Percentiles rank a stretch among this genome's conserved stretches.
Conservation (phyloP, 2,888 invertebrate species). For the Heliconius aoede region DNA sequence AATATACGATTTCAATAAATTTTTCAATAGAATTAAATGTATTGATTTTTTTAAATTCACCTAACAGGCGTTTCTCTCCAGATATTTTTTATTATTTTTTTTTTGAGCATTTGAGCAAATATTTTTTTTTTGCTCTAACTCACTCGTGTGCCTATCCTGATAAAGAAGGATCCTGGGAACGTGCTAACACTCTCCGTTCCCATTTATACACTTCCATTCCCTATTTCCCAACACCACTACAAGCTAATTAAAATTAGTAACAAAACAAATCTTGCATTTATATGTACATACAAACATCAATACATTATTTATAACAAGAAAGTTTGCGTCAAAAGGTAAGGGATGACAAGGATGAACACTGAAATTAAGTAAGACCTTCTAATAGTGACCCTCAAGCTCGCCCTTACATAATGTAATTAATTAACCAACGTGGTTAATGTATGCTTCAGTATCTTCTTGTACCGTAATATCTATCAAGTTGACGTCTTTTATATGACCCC, state of each 20-base stretch:
- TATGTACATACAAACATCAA: neutral
- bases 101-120: too few species aligned
- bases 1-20: neutral
- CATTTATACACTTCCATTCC: too few species aligned
- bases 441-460: neutral
- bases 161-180: too few species aligned
- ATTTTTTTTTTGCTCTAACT: too few species aligned
- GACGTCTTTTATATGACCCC: neutral
- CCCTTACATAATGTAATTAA: conserved; percentile 40
- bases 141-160: too few species aligned
- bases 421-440: conserved; percentile 28
- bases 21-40: neutral
- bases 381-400: conserved; percentile 20
- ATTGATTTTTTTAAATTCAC: too few species aligned
- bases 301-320: neutral
- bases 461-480: neutral
- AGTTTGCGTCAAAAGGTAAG: conserved; percentile 4
- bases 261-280: neutral
- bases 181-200: too few species aligned
- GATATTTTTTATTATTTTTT: too few species aligned
- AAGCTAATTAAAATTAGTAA: neutral
- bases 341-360: conserved; percentile 11
- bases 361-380: conserved; percentile 28
- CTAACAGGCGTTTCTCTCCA: too few species aligned
- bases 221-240: too few species aligned